These are phyloP conservation scores for Heteropelma amictum DNA, from an alignment of 2,888 invertebrate species.

Conservation along the genomic window DNA sequence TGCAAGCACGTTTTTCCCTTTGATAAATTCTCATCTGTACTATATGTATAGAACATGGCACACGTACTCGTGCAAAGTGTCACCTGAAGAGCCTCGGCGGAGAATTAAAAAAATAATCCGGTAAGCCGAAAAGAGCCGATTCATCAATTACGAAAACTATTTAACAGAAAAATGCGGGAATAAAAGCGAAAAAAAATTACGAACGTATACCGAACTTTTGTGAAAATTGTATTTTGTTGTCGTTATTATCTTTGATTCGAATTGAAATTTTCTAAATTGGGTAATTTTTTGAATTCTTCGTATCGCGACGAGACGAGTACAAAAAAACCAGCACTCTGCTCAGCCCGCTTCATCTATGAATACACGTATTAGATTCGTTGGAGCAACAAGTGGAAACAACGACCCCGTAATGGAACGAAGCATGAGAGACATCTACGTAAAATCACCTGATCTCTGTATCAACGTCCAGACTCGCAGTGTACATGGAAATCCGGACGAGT, in stretches of 20 bases:
- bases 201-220: too few species aligned
- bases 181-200: too few species aligned
- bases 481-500: not conserved
- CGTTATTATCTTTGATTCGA: too few species aligned
- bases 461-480: constrained; percentile 1
- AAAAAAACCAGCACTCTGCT: constrained; percentile 18
- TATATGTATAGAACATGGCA: too few species aligned
- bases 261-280: too few species aligned
- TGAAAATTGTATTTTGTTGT: too few species aligned
- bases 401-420: constrained; percentile 45
- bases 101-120: too few species aligned
- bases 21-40: not conserved
- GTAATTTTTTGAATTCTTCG: not conserved
- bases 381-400: constrained; percentile 62
- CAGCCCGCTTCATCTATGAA: constrained; percentile 44
- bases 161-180: too few species aligned
- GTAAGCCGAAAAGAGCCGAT: too few species aligned
- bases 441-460: constrained; percentile 46
- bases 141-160: too few species aligned
- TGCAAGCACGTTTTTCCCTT: not conserved
- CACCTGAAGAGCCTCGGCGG: too few species aligned
- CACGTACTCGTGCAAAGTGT: too few species aligned
- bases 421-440: constrained; percentile 43
- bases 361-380: constrained; percentile 51
- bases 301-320: not conserved